Evolutionary conservation across 92 coral and sea anemone genomes (phyloP).

Genomic region (Phymanthus crucifer): DNA sequence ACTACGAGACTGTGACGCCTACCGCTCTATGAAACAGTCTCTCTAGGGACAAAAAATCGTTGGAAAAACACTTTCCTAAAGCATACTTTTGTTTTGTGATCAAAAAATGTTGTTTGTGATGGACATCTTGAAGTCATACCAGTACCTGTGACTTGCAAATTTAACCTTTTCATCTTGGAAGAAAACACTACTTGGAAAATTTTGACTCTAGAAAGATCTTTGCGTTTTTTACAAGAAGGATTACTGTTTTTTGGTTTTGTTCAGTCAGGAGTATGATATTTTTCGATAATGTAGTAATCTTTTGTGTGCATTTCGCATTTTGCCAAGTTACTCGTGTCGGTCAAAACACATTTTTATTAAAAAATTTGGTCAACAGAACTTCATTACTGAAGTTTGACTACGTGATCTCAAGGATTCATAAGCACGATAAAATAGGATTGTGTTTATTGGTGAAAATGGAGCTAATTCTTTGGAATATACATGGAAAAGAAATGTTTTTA

Average conservation of each 20-base stretch:
- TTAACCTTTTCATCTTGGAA: slow-evolving; percentile 7
- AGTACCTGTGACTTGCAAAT: slow-evolving; percentile 18
- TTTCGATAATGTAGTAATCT: neutral
- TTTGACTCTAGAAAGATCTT: neutral
- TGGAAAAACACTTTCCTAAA: neutral
- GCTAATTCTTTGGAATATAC: slow-evolving; percentile 2
- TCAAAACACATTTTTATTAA: slow-evolving; percentile 9
- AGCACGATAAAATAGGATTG: neutral
- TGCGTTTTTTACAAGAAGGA: neutral
- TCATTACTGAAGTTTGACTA: slow-evolving; percentile 17
- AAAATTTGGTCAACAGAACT: slow-evolving; percentile 31
- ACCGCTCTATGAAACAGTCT: neutral
- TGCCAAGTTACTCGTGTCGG: slow-evolving; percentile 5
- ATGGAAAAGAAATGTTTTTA: neutral
- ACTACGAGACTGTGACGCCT: slow-evolving; percentile 11
- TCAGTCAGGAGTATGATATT: neutral
- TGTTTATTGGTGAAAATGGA: neutral
- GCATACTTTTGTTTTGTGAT: neutral
- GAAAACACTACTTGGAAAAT: neutral
- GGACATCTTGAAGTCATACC: slow-evolving; percentile 17
- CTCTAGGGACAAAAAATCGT: neutral
- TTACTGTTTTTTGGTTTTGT: neutral
- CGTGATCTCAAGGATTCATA: slow-evolving; percentile 24
- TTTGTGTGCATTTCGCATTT: neutral
- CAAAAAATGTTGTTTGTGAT: neutral